Evolutionary conservation across 2,113 vertebrate genomes (phyloP).

Genomic region (Cathartes aura): DNA sequence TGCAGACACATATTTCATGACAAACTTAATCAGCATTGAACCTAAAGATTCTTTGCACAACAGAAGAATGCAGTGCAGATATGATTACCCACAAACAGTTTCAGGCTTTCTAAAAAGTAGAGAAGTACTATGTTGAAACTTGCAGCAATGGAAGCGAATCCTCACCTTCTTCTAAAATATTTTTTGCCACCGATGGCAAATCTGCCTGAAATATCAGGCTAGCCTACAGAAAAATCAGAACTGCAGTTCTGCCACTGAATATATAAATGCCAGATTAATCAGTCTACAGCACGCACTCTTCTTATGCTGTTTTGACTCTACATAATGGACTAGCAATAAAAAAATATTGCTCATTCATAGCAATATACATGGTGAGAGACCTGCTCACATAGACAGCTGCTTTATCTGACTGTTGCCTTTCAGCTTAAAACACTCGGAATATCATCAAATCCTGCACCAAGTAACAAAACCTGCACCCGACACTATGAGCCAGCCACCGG

Average conservation of each 20-base stretch:
- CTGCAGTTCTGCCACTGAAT: neutral
- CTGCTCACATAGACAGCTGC: neutral
- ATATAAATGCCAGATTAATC: neutral
- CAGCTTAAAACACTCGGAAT: neutral
- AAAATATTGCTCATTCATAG: neutral
- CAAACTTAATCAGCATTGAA: conserved; percentile 5
- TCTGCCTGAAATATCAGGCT: neutral
- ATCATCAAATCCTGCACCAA: neutral
- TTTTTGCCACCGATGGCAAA: neutral
- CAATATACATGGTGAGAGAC: neutral
- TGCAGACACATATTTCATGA: neutral
- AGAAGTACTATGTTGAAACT: neutral
- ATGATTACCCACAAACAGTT: neutral
- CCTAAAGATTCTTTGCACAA: conserved; percentile 3
- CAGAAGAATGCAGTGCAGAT: neutral
- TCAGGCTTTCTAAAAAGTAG: neutral
- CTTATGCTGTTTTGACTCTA: neutral
- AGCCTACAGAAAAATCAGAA: neutral
- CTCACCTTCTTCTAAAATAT: neutral
- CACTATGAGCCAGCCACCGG: neutral
- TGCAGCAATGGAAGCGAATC: neutral
- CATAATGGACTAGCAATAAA: neutral
- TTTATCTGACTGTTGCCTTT: neutral
- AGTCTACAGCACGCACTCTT: neutral
- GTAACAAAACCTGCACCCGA: neutral